Evolutionary conservation across 2,888 invertebrate genomes (phyloP), one percentile per base, ranked within the genome.

Genomic region (Proisotoma minuta): DNA sequence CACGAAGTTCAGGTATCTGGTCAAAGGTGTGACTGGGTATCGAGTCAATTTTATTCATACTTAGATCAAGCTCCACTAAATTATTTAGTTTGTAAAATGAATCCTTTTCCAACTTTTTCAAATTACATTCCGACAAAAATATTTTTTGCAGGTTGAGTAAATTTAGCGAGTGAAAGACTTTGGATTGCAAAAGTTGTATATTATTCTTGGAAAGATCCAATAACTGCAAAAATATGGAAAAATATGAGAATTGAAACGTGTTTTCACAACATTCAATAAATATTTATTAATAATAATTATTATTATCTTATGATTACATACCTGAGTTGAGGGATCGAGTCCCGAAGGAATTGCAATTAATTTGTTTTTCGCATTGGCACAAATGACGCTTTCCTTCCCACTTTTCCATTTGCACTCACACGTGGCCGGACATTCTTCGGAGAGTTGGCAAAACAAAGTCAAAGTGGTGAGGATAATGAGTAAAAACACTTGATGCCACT

Each of bases 341-440:
- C 85, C 85, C 53, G 82, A 81, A 34, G 91, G 91, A 73, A 91
- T 84, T 75, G 83, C 82, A 73, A 85, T 83, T 74, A 90, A 82
- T 76, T 87, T 87, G 18, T 56, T 60, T 56, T 67, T 65, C 65
- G 87, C 87, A 77, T 85, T 86, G 74, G 84, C 83, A 80, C 91
- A 91, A 74, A 87, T 81, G 61, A 89, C 90, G 54, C 89, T 87
- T 79, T 90, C 89, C 78, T 91, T 91, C 75, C 90, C 90, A 76
- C 86, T 86, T 78, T 88, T 88, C 91, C 91, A 91, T 79, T 89
- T 89, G 82, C 91, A 91, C 79, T 89, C 88, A 80, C 91, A 91
- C 74, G 85, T 82, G 24, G 68, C 62, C 23, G 76, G 76, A 65
- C 76, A 76, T 48, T 71, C 72, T 23, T 70, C 65, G 1, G 66